Conservation (phyloP, 2,113 vertebrate genomes). For the Grantiella picta region DNA sequence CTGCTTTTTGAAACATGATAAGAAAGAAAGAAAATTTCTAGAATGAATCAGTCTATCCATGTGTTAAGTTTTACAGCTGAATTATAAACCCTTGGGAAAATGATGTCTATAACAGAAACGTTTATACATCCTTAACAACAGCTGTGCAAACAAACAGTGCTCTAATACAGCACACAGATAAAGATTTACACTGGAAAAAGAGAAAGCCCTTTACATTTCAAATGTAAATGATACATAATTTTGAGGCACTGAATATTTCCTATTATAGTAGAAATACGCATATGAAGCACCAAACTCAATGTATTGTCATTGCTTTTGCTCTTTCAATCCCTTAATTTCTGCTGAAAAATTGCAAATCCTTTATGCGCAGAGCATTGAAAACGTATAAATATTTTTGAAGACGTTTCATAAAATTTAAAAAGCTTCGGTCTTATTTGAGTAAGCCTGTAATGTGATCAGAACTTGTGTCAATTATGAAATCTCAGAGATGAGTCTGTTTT, state of each 20-base stretch:
- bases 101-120: neutral
- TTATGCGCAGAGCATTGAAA: neutral
- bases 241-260: neutral
- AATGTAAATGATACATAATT: neutral
- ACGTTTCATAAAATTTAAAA: neutral
- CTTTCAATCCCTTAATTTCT: conserved; percentile 3
- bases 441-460: neutral
- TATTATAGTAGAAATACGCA: neutral
- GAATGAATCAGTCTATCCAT: neutral
- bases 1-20: neutral
- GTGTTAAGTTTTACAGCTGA: neutral
- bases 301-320: neutral
- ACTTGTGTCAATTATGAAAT: neutral
- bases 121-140: conserved; percentile 11
- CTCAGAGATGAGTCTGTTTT: neutral
- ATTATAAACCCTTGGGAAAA: neutral
- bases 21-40: neutral
- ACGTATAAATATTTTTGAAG: conserved; percentile 29
- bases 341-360: conserved; percentile 32
- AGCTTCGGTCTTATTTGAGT: neutral
- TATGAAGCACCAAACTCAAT: neutral
- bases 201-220: neutral
- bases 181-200: neutral
- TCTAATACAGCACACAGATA: neutral
- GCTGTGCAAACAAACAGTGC: neutral